These are phyloP conservation scores for Xanthorhoe designata DNA, from an alignment of 2,888 invertebrate species.

Conservation along the genomic window DNA sequence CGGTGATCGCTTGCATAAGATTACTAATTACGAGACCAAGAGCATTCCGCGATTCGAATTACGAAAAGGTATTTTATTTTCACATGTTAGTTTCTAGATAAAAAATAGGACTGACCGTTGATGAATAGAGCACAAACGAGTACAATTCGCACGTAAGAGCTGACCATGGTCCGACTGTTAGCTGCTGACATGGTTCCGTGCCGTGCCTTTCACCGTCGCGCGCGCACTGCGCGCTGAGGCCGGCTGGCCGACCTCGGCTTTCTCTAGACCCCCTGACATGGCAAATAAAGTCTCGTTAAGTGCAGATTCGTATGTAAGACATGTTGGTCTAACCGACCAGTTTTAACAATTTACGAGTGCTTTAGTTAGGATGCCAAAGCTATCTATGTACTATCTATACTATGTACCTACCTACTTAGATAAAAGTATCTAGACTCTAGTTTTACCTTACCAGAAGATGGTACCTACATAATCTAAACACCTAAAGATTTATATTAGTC, in stretches of 20 bases:
- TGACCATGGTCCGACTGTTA: slow-evolving; percentile 67
- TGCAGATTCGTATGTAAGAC: slow-evolving; percentile 7
- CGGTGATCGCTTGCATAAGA: slow-evolving; percentile 74
- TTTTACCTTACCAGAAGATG: too few species aligned
- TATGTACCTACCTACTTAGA: too few species aligned
- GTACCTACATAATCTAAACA: too few species aligned
- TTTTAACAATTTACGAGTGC: not conserved
- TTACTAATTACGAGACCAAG: slow-evolving; percentile 44
- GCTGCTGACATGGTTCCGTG: slow-evolving; percentile 70
- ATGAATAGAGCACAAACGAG: slow-evolving; percentile 74
- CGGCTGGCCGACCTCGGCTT: slow-evolving; percentile 74
- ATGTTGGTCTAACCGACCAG: not conserved
- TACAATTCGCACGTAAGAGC: slow-evolving; percentile 69
- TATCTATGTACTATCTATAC: too few species aligned
- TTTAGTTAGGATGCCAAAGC: not conserved
- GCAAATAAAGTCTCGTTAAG: slow-evolving; percentile 51
- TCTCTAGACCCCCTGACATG: slow-evolving; percentile 72
- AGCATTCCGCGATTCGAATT: slow-evolving; percentile 15
- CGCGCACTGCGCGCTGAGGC: slow-evolving; percentile 71
- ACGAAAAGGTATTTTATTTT: not conserved
- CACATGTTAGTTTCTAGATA: not conserved
- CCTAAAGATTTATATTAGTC: too few species aligned
- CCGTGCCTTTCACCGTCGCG: slow-evolving; percentile 82
- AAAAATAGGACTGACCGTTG: slow-evolving; percentile 70
- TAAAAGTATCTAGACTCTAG: too few species aligned